phyloP scores from a whole-genome alignment of 1,140 invertebrate species.

The Danaus plexippus region DNA sequence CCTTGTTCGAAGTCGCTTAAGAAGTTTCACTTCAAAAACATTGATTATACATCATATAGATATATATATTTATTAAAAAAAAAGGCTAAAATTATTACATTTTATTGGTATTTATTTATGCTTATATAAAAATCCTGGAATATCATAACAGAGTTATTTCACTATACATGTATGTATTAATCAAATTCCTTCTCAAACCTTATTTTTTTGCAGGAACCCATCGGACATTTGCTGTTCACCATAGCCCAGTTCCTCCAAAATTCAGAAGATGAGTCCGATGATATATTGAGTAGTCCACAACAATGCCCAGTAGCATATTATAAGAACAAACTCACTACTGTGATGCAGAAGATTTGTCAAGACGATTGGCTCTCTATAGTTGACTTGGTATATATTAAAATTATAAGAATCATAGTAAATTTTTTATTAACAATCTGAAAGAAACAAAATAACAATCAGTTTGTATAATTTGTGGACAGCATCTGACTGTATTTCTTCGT shows the following conservation, averaged over 20 bases:
- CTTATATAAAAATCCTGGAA: not conserved
- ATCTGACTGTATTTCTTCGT: no score
- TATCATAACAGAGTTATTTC: not conserved
- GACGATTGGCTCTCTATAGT: conserved; percentile 25
- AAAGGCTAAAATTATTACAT: no score
- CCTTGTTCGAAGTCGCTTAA: no score
- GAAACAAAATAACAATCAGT: no score
- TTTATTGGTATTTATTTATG: not conserved
- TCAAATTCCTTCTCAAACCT: not conserved
- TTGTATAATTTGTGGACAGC: no score
- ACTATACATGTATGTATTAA: conserved; percentile 1
- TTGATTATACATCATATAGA: not conserved
- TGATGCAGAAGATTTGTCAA: conserved; percentile 34
- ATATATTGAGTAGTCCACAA: conserved; percentile 37
- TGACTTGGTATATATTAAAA: conserved; percentile 32
- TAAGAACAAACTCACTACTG: conserved; percentile 29
- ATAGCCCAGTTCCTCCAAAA: conserved; percentile 44
- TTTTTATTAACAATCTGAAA: no score
- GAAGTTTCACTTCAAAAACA: no score
- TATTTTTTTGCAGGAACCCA: conserved; percentile 43
- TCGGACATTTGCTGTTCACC: conserved; percentile 38
- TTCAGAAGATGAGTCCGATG: conserved; percentile 37
- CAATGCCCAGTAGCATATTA: conserved; percentile 29
- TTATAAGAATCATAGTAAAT: conserved; percentile 23
- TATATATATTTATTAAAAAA: not conserved